Evolutionary conservation across 2,888 invertebrate species (phyloP), one percentile per base, ranked within the genome.

Genomic region (Acleris laterana): DNA sequence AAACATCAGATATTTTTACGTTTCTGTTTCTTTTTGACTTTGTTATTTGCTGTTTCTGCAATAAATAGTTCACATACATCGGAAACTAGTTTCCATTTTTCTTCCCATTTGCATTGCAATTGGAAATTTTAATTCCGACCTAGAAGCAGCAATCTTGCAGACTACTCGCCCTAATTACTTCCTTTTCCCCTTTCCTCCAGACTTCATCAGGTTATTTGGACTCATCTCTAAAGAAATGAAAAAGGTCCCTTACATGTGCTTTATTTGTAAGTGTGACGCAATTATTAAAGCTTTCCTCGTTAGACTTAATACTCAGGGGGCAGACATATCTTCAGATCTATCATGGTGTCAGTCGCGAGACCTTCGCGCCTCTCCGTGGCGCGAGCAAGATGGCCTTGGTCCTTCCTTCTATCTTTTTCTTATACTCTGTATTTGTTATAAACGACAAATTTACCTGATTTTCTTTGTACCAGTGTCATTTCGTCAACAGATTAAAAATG

Each of bases 371-470:
- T 72, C 74, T 78, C 80, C 83, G 88, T 85, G 89, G 88, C 83
- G 88, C 83, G 88, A 91, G 92, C 92, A 93, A 92, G 91, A 89
- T 93, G 91, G 92, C 90, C 91, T 84, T 84, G 87, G 85, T 87
- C 86, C 82, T 85, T 79, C 77, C 74, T 77, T 76, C 70, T 69
- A 57, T 69, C 68, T 72, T 78, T 83, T 80, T 81, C 80, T 85
- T 77, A 83, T 81, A 84, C 76, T 32, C 32, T 85, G 74, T 84
- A 66, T 74, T 70, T 71, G 67, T 74, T 77, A 84, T 82, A 78
- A 79, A 81, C 84, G 84, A 81, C 66, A 68, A 69, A 82, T 75
- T 80, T 77, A 67, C 80, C 70, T 70, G 75, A 76, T 78, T 79
- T 68, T 62, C 22, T 9, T 46, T 6, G 3, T 28, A 17, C n/a